These are phyloP conservation scores for Cotesia typhae DNA, from an alignment of 1,140 invertebrate genomes.

Conservation along the genomic window DNA sequence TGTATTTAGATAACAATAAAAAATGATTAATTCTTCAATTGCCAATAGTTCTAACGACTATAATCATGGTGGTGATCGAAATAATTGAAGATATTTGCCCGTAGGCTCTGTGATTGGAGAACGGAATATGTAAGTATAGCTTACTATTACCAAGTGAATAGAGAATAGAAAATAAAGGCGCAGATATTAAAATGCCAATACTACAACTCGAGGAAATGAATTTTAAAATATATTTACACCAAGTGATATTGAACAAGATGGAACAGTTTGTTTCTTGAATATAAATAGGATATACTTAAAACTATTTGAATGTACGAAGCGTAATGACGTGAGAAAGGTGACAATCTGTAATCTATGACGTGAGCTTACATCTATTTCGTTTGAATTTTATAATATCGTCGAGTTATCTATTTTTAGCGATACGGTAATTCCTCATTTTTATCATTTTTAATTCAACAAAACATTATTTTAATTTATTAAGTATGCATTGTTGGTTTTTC, in stretches of 20 bases:
- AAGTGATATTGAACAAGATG: conserved; percentile 88
- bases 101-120: conserved; percentile 92
- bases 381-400: no score
- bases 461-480: no score
- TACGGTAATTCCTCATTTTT: no score
- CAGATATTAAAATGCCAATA: no score
- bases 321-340: conserved; percentile 92
- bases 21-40: no score
- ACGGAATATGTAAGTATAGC: conserved; percentile 76
- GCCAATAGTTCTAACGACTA: no score
- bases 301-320: conserved; percentile 88
- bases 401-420: no score
- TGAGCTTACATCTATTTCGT: conserved; percentile 67
- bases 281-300: conserved; percentile 81
- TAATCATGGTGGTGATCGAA: no score
- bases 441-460: no score
- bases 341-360: conserved; percentile 92
- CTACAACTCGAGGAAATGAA: no score
- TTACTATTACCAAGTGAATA: conserved; percentile 72
- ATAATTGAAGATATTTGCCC: conserved; percentile 37
- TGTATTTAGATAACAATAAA: not conserved
- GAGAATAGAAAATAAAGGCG: no score
- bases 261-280: conserved; percentile 85
- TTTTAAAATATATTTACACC: conserved; percentile 91
- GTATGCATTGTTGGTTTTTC: no score